Base-by-base conservation (phyloP, 2,797 vertebrate genomes). In the Moxostoma hubbsi region DNA sequence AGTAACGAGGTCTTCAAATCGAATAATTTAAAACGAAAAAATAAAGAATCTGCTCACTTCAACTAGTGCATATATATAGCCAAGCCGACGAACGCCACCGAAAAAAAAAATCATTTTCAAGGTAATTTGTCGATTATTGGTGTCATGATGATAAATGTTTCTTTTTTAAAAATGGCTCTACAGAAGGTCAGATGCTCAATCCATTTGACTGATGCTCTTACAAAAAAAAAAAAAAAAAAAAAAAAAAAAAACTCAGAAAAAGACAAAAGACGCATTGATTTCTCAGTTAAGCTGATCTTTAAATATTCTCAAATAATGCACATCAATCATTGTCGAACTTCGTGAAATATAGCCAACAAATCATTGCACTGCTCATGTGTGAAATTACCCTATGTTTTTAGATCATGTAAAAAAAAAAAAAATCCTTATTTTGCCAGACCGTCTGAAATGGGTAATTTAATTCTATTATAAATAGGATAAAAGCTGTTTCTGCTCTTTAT, bases 281-380 rank as follows among this genome's bases (percentile, higher is more conserved):
- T 87, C 85, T 90, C 81, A 89, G 82, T 92, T 84, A 89, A 87
- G 85, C 83, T 86, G 70, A 77, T 67, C 83, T 87, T 86, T 83
- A 74, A 86, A 89, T 83, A 81, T 78, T 9, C 16, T 57, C 45
- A 66, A 79, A n/a, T 18, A 79, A 46, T 11, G 70, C 77, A 71
- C 85, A 87, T 90, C 77, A 83, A 75, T 91, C 86, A 90, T 47
- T 88, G 88, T 87, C 89, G 85, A 2, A 53, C 9, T 9, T 75
- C 11, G 9, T 46, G 75, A 85, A 66, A 83, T 77, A 73, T 82
- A 80, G 63, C 57, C 77, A 77, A 84, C 83, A 78, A 79, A 84
- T 84, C 68, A 86, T 69, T 82, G 68, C 82, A 65, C 51, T 64
- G 57, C 62, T 68, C 78, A 65, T 66, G 83, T 81, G 81, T 77